Evolutionary conservation across 2,888 invertebrate species (phyloP), one percentile per base, ranked within the genome.

Genomic region (Caenorhabditis angaria): DNA sequence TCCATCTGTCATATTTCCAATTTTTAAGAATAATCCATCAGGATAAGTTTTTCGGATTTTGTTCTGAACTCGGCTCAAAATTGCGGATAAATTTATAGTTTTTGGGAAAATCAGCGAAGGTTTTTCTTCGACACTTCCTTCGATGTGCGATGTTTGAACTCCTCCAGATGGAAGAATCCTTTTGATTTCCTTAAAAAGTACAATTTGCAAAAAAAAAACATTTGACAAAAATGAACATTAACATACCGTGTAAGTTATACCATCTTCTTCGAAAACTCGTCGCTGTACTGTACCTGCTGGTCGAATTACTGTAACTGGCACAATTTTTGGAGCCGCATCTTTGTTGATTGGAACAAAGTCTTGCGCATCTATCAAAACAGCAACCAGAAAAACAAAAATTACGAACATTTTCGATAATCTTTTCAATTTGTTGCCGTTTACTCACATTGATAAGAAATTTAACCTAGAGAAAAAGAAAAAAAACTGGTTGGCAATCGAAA

Each of bases 281-380:
- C 28, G 57, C 0, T 64, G 57, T n/a, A n/a, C n/a, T 3, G 65
- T 50, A 4, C 47, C 62, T 4, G 22, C 55, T 41, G 29, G 24
- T 47, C 56, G 5, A 18, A 18, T 18, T 18, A 41, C 41, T 41
- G 41, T 41, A 3, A 41, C 25, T 47, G 18, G 2, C 22, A 29
- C 24, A 24, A 51, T 35, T 5, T 24, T 14, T 18, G 62, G 14
- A 12, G 25, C n/a, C 57, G 27, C 1, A 25, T 61, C 70, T 24
- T 62, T 70, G 20, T 65, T 65, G 10, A 70, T 70, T 18, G 70
- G 70, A 3, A 70, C 65, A 41, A 70, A 70, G 22, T 62, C 61
- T 47, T 41, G 27, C 32, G 56, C 58, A 51, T 56, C 24, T n/a
- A n/a, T n/a, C n/a, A n/a, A 28, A 28, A 6, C 47, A 48, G 22